Base-by-base conservation (phyloP, 1,140 invertebrate genomes). In the Drosophila tani region DNA sequence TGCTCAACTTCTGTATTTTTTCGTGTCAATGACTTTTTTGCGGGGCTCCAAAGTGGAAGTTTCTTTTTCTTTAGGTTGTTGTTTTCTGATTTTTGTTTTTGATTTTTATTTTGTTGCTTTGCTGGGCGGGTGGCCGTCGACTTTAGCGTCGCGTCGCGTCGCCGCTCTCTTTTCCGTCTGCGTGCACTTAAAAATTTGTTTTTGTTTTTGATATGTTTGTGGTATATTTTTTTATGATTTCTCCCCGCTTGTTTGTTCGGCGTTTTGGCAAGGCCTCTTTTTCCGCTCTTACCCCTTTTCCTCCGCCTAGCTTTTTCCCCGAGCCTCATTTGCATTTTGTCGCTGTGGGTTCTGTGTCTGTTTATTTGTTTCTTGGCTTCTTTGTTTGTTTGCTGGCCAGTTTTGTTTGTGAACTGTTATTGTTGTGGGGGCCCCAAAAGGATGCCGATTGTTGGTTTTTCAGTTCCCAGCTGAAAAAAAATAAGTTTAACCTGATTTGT, bases 21-120 rank as follows among this genome's bases (percentile, higher is more conserved):
- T 81, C 58, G 69, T 85, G 82, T 84, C 82, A 84, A 84, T 84
- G 82, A 84, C 82, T 84, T 81, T 66, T 66, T 82, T 79, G 68
- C 56, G 79, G 78, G 74, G 71, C 65, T 81, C 57, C 57, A 46
- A 60, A 66, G 68, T 85, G 77, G 68, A 79, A 81, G 82, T 85
- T 85, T 85, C 82, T 85, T 85, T 83, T 83, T 46, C 40, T 56
- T 56, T 41, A 40, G 35, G 8, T 56, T 56, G 51, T 38, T 82
- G 29, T 38, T 58, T 32, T 67, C 45, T 35, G 46, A 29, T 51
- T 60, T 50, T 12, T 53, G 29, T 17, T 24, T 41, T 82, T 82
- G 49, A 43, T 71, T 51, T 62, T 29, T 49, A 29, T 49, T 64
- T 17, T 58, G 35, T 40, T 40, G 35, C 53, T 40, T 40, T 15